Percentiles rank a stretch among this genome's conserved stretches.
phyloP scores from a whole-genome alignment of 2,797 vertebrate species.

The Myiotriccus ornatus region DNA sequence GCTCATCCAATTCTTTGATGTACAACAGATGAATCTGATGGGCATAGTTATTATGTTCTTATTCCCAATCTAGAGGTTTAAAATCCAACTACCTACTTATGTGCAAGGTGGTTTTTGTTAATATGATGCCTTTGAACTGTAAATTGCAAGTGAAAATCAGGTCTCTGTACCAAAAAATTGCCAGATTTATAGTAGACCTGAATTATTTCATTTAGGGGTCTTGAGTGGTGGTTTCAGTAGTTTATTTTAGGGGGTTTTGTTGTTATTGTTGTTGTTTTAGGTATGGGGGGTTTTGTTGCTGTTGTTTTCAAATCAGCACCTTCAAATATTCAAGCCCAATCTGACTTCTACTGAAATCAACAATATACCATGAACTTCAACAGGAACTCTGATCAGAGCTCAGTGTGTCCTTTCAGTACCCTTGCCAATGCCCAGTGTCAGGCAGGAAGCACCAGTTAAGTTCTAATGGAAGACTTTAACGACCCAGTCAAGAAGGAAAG shows the following conservation, averaged over 20 bases:
- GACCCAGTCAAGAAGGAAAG: conserved; percentile 26
- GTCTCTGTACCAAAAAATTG: not conserved
- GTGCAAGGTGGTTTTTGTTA: not conserved
- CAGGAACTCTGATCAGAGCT: not conserved
- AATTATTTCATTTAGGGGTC: not conserved
- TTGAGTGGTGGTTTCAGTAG: accelerated
- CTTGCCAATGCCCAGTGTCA: not conserved
- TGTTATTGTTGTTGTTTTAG: not conserved
- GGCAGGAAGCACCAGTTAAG: not conserved
- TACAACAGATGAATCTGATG: not conserved
- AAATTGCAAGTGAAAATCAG: not conserved
- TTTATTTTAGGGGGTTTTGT: accelerated
- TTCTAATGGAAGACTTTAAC: not conserved
- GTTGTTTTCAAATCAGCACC: not conserved
- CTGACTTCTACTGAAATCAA: not conserved
- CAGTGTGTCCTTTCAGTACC: not conserved
- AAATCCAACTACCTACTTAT: not conserved
- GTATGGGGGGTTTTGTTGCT: accelerated
- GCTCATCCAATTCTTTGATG: not conserved
- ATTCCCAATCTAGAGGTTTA: not conserved
- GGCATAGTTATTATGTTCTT: not conserved
- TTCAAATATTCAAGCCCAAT: not conserved
- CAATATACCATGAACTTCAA: not conserved
- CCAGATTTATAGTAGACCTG: not conserved
- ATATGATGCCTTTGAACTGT: not conserved